Evolutionary conservation across 2,797 vertebrate species (phyloP).

Genomic region (Malacoraja senta): DNA sequence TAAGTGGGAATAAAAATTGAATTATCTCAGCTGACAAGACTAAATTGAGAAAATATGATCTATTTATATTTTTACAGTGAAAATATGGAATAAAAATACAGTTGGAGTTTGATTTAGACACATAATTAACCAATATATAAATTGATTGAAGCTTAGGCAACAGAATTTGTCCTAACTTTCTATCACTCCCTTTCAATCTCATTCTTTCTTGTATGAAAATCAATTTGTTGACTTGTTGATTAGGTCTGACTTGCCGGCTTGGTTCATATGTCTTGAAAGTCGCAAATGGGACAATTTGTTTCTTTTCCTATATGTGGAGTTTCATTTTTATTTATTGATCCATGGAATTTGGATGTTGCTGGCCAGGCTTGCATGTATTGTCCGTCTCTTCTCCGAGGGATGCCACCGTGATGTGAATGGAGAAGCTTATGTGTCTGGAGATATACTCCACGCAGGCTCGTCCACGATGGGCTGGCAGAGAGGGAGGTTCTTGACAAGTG

Average conservation of each 20-base stretch:
- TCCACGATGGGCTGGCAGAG: no score
- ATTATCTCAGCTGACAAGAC: not conserved
- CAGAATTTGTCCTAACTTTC: not conserved
- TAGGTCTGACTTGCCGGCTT: not conserved
- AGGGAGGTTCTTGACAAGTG: no score
- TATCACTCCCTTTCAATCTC: not conserved
- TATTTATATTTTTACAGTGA: not conserved
- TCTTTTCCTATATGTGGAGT: not conserved
- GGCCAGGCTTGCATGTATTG: no score
- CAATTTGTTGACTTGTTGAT: not conserved
- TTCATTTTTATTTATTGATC: not conserved
- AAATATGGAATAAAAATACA: not conserved
- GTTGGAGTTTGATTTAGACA: not conserved
- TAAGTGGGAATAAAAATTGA: slow-evolving; percentile 4
- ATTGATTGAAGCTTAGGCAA: not conserved
- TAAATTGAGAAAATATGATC: not conserved
- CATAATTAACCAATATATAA: not conserved
- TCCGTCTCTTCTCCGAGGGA: no score
- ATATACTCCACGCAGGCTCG: no score
- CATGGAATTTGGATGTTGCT: no score
- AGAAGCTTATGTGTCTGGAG: no score
- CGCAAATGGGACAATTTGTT: not conserved
- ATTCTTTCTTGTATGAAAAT: not conserved
- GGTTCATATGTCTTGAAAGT: not conserved
- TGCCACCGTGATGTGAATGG: no score